Base-by-base conservation (phyloP, 1,140 invertebrate species). In the Aphaenogaster rudis region DNA sequence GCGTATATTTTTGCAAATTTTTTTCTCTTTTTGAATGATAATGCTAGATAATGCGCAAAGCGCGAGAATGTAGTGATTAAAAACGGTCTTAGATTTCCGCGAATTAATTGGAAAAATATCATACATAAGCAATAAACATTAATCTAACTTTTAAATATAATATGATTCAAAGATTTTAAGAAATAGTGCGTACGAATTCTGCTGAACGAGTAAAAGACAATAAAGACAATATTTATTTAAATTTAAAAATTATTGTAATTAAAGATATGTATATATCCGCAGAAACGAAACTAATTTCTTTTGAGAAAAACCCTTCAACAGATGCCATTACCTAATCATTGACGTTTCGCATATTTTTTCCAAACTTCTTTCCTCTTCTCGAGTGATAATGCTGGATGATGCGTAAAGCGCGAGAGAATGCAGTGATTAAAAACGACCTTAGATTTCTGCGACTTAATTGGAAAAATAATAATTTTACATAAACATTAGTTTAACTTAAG, bases 201-300 rank as follows among this genome's bases (percentile, higher is more conserved):
- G 13, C 11, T 13, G 11, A 50, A 13, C 48, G 13, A 50, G 48
- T 50, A 13, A 50, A 50, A 28, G 28, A 28, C 21, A 28, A 28
- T 28, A 28, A 28, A 0, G 21, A 28, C 28, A 28, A 28, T 28
- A 28, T 28, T 28, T 28, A 28, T 28, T 28, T 28, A 28, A 28
- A 28, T 28, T 28, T 0, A 28, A 28, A 28, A 28, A 28, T 28
- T 28, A 28, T 28, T 28, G 28, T 28, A 28, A 28, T 28, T 88
- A 90, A 80, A 90, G 76, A 85, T 81, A 88, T 21, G 21, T 21
- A 21, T 79, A 79, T 50, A 72, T 61, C 28, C 4, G 28, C 7
- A n/a, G 4, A 72, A 48, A 84, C 48, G 78, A 82, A 90, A 87
- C 85, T 90, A 84, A 86, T 90, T 90, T 57, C 81, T 2, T 13